These are phyloP conservation scores for Neostethus bicornis DNA, from an alignment of 2,797 vertebrate genomes.

Conservation along the genomic window DNA sequence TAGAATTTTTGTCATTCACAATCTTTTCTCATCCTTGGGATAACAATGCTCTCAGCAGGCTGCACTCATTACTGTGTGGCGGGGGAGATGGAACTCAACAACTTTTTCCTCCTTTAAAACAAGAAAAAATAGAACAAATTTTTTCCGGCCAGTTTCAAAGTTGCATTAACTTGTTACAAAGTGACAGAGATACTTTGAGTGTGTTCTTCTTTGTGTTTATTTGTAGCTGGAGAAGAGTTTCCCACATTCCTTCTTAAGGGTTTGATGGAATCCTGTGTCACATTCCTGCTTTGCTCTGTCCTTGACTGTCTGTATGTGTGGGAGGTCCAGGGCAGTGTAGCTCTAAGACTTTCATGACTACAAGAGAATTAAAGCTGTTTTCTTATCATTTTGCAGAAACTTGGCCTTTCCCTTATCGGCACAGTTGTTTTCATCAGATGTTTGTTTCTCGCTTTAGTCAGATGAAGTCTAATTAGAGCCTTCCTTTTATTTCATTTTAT, in stretches of 20 bases:
- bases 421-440: conserved; percentile 30
- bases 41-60: conserved; percentile 62
- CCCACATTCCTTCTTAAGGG: conserved; percentile 59
- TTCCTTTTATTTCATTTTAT: background rate
- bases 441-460: conserved; percentile 1
- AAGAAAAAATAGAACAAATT: conserved; percentile 11
- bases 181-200: conserved; percentile 1
- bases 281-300: conserved; percentile 63
- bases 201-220: conserved; percentile 26
- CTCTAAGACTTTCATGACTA: conserved; percentile 40
- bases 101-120: conserved; percentile 13
- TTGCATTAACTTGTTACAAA: conserved; percentile 16
- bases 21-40: conserved; percentile 52
- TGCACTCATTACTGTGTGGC: conserved; percentile 30
- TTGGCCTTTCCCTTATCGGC: conserved; percentile 37
- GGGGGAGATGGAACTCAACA: conserved; percentile 37
- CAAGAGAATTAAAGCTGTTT: conserved; percentile 32
- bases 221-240: conserved; percentile 31
- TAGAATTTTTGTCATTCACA: conserved; percentile 74
- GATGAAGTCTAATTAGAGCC: conserved; percentile 4
- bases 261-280: conserved; percentile 68
- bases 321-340: conserved; percentile 43
- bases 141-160: conserved; percentile 24
- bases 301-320: conserved; percentile 63
- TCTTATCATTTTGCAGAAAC: conserved; percentile 55